Percentiles rank a stretch among this genome's conserved stretches.
These are phyloP conservation scores for Rhopalosiphum nymphaeae DNA, from an alignment of 2,888 invertebrate species.

Conservation along the genomic window DNA sequence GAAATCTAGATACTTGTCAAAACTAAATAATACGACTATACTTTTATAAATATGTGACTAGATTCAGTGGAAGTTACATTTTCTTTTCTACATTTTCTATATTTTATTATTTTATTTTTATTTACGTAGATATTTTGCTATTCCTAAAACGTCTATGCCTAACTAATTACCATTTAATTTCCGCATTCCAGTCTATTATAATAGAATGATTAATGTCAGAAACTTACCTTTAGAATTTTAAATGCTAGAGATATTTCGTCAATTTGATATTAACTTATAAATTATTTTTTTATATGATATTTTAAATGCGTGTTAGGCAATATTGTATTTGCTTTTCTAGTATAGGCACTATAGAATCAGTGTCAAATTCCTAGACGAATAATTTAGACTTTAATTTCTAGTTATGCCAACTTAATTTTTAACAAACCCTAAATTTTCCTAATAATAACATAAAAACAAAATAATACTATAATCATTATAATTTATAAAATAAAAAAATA, in stretches of 20 bases:
- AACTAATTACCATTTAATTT: neutral
- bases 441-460: neutral
- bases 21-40: neutral
- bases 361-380: neutral
- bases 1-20: neutral
- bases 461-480: neutral
- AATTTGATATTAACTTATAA: neutral
- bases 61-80: neutral
- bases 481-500: neutral
- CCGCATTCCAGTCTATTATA: neutral
- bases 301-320: neutral
- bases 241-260: neutral
- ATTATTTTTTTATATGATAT: slow-evolving; percentile 3
- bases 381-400: slow-evolving; percentile 10
- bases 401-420: slow-evolving; percentile 10
- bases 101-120: neutral
- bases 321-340: slow-evolving; percentile 3
- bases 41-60: neutral
- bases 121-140: no score
- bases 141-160: neutral
- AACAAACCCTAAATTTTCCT: neutral
- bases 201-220: neutral
- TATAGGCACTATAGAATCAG: neutral
- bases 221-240: neutral
- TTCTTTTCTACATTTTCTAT: neutral